A percentile compares a stretch with the other conserved stretches of the same genome.
These are phyloP conservation scores for Troides oblongomaculatus DNA, from an alignment of 2,888 invertebrate species.

Conservation along the genomic window DNA sequence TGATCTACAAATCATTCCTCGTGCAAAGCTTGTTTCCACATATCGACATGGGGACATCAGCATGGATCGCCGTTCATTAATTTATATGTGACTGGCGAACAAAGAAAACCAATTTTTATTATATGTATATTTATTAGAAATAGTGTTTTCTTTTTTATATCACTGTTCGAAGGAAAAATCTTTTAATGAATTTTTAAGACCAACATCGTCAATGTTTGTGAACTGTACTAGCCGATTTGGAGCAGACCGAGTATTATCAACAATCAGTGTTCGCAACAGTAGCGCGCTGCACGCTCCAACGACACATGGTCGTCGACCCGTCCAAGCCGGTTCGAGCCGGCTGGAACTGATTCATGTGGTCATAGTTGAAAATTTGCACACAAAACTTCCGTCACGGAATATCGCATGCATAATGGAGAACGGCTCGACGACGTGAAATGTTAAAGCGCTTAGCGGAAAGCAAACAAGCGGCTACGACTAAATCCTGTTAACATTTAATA, in stretches of 20 bases:
- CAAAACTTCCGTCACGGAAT: constrained; percentile 17
- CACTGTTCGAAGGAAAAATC: background rate
- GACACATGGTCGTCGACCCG: constrained; percentile 12
- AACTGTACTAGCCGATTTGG: background rate
- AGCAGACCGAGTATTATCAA: constrained; percentile 7
- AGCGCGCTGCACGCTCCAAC: constrained; percentile 7
- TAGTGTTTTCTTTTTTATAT: background rate
- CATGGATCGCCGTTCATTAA: too few species aligned
- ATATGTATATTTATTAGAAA: background rate
- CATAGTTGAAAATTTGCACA: constrained; percentile 26
- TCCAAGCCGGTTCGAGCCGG: constrained; percentile 8
- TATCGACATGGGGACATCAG: too few species aligned
- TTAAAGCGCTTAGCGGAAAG: constrained; percentile 11
- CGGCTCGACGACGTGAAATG: constrained; percentile 11
- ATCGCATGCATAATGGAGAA: constrained; percentile 17
- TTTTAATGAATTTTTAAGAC: background rate
- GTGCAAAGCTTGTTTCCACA: too few species aligned
- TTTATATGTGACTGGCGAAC: too few species aligned
- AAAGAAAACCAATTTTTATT: too few species aligned
- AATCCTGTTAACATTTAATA: constrained; percentile 9
- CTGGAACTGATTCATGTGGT: constrained; percentile 18
- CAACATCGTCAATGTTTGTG: background rate
- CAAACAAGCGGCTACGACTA: constrained; percentile 7
- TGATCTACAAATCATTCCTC: too few species aligned
- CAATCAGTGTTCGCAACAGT: constrained; percentile 7